A percentile compares a stretch with the other conserved stretches of the same genome.
These are phyloP conservation scores for Erpornis zantholeuca DNA, from an alignment of 2,113 vertebrate species.

Conservation along the genomic window DNA sequence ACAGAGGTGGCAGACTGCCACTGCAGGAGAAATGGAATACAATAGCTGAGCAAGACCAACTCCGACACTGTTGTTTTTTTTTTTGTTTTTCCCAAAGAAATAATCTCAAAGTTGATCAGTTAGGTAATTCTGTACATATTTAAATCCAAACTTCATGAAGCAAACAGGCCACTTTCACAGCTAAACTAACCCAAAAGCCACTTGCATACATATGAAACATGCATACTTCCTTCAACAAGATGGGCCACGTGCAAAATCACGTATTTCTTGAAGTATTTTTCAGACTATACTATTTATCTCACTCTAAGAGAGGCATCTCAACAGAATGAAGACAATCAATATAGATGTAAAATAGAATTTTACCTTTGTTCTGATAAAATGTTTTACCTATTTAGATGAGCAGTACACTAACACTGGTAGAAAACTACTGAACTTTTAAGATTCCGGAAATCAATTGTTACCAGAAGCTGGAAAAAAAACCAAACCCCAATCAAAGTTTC, in stretches of 20 bases:
- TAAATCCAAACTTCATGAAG: background rate
- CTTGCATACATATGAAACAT: background rate
- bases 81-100: background rate
- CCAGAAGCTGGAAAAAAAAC: background rate
- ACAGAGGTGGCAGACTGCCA: background rate
- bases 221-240: background rate
- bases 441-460: background rate
- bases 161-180: background rate
- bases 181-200: background rate
- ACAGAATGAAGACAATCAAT: background rate
- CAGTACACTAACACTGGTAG: background rate
- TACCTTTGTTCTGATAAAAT: background rate
- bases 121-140: background rate
- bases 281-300: background rate
- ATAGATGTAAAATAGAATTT: background rate
- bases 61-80: fast-evolving
- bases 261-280: background rate
- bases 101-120: background rate
- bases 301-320: background rate
- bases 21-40: background rate
- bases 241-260: background rate
- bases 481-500: background rate
- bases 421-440: background rate
- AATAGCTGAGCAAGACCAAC: background rate
- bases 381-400: background rate